Percentiles rank a stretch among this genome's conserved stretches.
Conservation (phyloP, 2,888 invertebrate species). For the Epinotia nisella region DNA sequence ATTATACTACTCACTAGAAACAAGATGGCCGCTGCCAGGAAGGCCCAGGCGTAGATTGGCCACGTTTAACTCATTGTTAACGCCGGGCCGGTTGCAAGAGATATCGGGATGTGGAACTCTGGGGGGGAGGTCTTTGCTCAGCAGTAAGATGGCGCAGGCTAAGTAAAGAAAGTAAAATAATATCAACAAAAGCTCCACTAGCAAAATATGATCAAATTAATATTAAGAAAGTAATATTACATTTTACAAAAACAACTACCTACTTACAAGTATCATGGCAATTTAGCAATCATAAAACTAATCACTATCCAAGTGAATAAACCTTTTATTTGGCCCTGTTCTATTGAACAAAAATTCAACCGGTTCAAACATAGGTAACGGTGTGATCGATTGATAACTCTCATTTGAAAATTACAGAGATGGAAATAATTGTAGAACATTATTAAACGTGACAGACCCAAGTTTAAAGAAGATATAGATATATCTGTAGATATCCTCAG, state of each 20-base stretch:
- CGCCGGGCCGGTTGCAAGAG: slow-evolving; percentile 31
- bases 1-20: slow-evolving; percentile 21
- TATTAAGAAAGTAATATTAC: slow-evolving; percentile 10
- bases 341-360: neutral
- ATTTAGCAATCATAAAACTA: too few relatives aligned
- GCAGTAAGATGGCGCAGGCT: slow-evolving; percentile 32
- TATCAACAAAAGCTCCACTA: slow-evolving; percentile 10
- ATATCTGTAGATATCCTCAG: too few relatives aligned
- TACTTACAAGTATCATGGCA: too few relatives aligned
- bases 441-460: too few relatives aligned
- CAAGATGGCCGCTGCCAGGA: slow-evolving; percentile 18
- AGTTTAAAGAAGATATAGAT: too few relatives aligned
- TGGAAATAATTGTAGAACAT: neutral
- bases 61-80: slow-evolving; percentile 12
- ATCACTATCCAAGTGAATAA: too few relatives aligned
- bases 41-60: slow-evolving; percentile 9
- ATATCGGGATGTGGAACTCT: slow-evolving; percentile 33
- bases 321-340: neutral
- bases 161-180: slow-evolving; percentile 26
- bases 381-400: neutral
- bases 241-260: neutral
- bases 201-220: slow-evolving; percentile 6
- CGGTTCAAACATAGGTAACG: neutral
- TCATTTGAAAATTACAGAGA: neutral
- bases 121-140: slow-evolving; percentile 30